These are phyloP conservation scores for Tinea pellionella DNA, from an alignment of 2,888 invertebrate genomes.

Conservation along the genomic window DNA sequence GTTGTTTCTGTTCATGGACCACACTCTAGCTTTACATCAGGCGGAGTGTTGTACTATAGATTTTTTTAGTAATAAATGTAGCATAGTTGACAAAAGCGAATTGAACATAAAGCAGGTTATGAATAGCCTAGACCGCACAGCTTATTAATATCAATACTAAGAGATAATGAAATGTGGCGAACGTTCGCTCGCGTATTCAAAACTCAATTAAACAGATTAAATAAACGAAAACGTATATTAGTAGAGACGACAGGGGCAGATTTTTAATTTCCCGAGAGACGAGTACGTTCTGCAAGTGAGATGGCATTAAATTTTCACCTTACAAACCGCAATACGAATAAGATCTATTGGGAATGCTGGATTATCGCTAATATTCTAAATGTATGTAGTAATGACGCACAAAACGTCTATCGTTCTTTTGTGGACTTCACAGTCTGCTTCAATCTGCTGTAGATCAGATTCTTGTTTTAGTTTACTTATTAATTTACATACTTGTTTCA, in stretches of 20 bases:
- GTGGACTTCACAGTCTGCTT: too few species aligned
- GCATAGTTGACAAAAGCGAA: neutral
- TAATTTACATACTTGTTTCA: too few species aligned
- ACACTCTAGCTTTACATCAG: too few species aligned
- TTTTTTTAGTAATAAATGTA: neutral
- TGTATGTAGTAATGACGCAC: neutral
- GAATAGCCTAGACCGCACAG: neutral
- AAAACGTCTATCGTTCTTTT: neutral
- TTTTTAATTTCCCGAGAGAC: constrained; percentile 31
- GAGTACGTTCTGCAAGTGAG: constrained; percentile 14
- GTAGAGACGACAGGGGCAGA: constrained; percentile 16
- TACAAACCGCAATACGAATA: constrained; percentile 17
- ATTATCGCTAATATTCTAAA: neutral
- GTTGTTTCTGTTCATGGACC: too few species aligned
- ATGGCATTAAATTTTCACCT: constrained; percentile 25
- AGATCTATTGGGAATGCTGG: constrained; percentile 3
- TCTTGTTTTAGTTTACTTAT: too few species aligned
- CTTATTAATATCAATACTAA: neutral
- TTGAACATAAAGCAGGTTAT: neutral
- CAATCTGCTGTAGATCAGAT: too few species aligned
- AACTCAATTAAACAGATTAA: constrained; percentile 11
- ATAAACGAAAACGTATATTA: constrained; percentile 12
- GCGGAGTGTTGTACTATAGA: too few species aligned
- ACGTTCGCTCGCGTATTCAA: neutral
- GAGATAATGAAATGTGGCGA: constrained; percentile 7